Conservation (phyloP, 2,113 vertebrate species). For the Acanthisitta chloris region DNA sequence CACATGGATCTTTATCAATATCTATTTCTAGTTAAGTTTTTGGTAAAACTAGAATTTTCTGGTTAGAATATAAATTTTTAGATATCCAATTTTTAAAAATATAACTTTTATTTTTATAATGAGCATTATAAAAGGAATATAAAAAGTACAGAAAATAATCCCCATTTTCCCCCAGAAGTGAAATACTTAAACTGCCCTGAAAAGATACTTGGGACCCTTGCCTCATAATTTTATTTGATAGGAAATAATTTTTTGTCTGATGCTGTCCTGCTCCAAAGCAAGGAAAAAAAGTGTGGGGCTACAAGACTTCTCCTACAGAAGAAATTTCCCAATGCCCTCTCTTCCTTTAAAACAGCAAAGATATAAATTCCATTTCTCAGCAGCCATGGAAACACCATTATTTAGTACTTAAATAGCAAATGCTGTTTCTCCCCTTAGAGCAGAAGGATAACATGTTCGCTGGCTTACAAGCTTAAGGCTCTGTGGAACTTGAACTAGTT, state of each 20-base stretch:
- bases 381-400: background rate
- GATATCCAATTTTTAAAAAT: background rate
- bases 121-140: background rate
- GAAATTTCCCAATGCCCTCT: background rate
- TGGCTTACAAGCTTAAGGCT: background rate
- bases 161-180: background rate
- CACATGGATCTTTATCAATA: background rate
- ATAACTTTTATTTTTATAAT: background rate
- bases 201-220: background rate
- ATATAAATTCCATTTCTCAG: background rate
- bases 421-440: background rate
- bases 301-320: background rate
- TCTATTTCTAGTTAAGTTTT: background rate
- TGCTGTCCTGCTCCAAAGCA: background rate
- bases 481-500: background rate
- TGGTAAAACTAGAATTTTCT: background rate
- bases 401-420: background rate
- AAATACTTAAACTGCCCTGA: background rate
- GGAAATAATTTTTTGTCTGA: background rate
- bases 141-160: background rate
- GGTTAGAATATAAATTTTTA: background rate
- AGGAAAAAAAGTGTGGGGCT: background rate
- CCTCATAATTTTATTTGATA: background rate
- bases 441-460: background rate
- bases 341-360: background rate